Conservation (phyloP, 2,888 invertebrate genomes). For the Dasypogon diadema region DNA sequence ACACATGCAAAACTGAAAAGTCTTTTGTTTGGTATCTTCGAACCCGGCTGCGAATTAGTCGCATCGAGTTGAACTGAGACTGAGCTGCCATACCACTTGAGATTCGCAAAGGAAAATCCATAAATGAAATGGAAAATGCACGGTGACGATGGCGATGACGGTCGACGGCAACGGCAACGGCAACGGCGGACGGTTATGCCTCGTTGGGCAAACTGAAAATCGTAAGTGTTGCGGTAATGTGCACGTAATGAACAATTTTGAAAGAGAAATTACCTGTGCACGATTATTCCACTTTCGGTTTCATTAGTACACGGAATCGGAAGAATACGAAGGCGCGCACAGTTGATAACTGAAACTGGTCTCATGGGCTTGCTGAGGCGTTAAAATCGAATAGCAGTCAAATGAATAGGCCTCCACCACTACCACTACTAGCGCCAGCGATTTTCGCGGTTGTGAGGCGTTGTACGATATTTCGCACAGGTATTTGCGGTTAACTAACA, state of each 20-base stretch:
- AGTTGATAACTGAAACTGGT: slow-evolving; percentile 12
- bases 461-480: slow-evolving; percentile 1
- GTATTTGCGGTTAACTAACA: slow-evolving; percentile 25
- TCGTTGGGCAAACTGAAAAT: slow-evolving; percentile 39
- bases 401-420: slow-evolving; percentile 13
- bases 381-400: slow-evolving; percentile 20
- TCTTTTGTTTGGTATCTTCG: too few species aligned
- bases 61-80: too few species aligned
- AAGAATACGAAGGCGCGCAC: slow-evolving; percentile 53
- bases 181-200: slow-evolving; percentile 10
- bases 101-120: neutral
- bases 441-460: neutral
- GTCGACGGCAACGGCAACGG: neutral
- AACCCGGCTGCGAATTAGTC: too few species aligned
- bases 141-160: too few species aligned
- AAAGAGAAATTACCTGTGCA: slow-evolving; percentile 51
- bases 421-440: neutral
- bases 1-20: too few species aligned
- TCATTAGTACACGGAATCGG: slow-evolving; percentile 59
- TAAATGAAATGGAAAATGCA: slow-evolving; percentile 4
- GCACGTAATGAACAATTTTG: slow-evolving; percentile 50
- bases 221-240: slow-evolving; percentile 45
- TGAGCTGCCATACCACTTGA: too few species aligned
- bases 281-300: slow-evolving; percentile 58
- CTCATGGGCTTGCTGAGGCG: slow-evolving; percentile 13